Conservation (phyloP, 2,797 vertebrate species). For the Myiothlypis coronata region DNA sequence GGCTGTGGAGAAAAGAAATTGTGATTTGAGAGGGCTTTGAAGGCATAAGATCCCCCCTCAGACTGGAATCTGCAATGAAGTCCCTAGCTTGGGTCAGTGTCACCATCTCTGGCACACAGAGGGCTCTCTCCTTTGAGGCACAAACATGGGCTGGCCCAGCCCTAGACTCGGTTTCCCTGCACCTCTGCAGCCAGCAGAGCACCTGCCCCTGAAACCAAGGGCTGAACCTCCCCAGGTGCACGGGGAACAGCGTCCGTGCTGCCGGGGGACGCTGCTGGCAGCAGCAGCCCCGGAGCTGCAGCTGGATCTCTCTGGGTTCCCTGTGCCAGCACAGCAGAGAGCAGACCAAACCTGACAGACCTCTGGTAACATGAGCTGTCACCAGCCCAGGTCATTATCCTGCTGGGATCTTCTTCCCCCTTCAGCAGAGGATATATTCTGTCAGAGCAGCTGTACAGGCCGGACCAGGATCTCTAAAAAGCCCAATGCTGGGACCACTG, state of each 20-base stretch:
- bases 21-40: not conserved
- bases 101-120: not conserved
- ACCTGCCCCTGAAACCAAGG: rapidly evolving
- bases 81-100: not conserved
- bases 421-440: not conserved
- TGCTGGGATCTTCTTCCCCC: not conserved
- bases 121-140: not conserved
- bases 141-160: rapidly evolving
- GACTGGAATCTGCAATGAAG: not conserved
- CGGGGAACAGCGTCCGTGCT: no score
- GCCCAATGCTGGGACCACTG: not conserved
- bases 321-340: no score
- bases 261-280: not conserved
- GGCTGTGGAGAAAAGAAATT: not conserved
- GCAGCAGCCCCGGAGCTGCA: not conserved
- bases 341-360: no score
- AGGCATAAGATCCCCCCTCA: not conserved
- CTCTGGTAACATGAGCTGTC: rapidly evolving
- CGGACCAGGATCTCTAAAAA: not conserved
- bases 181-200: not conserved
- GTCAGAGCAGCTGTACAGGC: not conserved
- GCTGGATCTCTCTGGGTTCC: not conserved
- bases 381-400: not conserved
- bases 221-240: not conserved
- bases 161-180: not conserved